Conservation (phyloP, 2,888 invertebrate species). For the Alentia gelatinosa region DNA sequence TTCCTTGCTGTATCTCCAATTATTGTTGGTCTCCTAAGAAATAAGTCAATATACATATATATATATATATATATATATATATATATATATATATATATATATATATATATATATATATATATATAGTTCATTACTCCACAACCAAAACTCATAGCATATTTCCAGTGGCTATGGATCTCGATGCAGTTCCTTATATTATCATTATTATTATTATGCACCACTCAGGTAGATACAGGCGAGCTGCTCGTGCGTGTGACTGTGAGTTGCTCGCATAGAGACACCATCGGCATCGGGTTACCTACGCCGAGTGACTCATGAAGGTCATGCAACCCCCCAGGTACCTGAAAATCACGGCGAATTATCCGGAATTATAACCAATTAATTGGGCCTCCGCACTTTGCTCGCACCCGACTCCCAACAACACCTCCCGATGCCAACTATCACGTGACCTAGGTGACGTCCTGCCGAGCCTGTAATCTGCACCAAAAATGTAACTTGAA, state of each 20-base stretch:
- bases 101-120: no score
- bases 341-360: neutral
- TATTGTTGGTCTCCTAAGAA: no score
- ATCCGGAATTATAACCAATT: neutral
- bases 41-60: no score
- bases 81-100: no score
- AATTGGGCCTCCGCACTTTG: neutral
- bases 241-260: neutral
- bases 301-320: neutral
- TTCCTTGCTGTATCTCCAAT: no score
- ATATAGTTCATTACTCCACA: no score
- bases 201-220: no score
- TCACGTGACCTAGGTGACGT: neutral
- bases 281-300: neutral
- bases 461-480: neutral
- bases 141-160: no score
- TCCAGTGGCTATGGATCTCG: no score
- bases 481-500: neutral
- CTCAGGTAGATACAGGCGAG: neutral
- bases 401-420: neutral
- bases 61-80: no score
- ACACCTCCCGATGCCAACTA: neutral
- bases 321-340: neutral
- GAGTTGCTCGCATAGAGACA: neutral
- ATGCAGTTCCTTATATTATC: no score